Evolutionary conservation across 2,797 vertebrate genomes (phyloP).

Genomic region (Netta rufina): DNA sequence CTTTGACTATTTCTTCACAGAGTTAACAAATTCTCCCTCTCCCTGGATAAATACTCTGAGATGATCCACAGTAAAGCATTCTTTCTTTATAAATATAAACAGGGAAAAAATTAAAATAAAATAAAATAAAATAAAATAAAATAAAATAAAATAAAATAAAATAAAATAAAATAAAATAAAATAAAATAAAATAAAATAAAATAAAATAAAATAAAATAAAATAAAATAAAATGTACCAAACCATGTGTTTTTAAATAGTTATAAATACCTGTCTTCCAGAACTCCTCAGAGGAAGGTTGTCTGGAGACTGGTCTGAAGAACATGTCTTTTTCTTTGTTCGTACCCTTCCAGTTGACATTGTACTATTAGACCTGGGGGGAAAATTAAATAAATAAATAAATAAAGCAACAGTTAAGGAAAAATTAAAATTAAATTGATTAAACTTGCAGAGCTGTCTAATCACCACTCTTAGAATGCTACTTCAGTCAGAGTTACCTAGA

Average conservation of each 20-base stretch:
- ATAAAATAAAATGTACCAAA: not conserved
- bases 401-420: not conserved
- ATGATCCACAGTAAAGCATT: not conserved
- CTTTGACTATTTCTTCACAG: not conserved
- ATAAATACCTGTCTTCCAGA: constrained; percentile 86
- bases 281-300: constrained; percentile 87
- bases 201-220: not conserved
- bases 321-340: constrained; percentile 87
- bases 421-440: not conserved
- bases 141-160: too few relatives aligned
- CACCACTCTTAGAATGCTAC: not conserved
- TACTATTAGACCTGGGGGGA: constrained; percentile 76
- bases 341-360: constrained; percentile 80
- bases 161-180: too few relatives aligned
- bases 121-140: not conserved
- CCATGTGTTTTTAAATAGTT: not conserved
- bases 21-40: not conserved
- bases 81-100: not conserved
- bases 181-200: too few relatives aligned
- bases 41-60: not conserved
- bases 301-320: constrained; percentile 83
- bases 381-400: not conserved
- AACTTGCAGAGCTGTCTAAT: not conserved
- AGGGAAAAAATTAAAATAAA: not conserved
- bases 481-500: not conserved